Conservation (phyloP, 2,113 vertebrate species). For the Elaphurus davidianus region DNA sequence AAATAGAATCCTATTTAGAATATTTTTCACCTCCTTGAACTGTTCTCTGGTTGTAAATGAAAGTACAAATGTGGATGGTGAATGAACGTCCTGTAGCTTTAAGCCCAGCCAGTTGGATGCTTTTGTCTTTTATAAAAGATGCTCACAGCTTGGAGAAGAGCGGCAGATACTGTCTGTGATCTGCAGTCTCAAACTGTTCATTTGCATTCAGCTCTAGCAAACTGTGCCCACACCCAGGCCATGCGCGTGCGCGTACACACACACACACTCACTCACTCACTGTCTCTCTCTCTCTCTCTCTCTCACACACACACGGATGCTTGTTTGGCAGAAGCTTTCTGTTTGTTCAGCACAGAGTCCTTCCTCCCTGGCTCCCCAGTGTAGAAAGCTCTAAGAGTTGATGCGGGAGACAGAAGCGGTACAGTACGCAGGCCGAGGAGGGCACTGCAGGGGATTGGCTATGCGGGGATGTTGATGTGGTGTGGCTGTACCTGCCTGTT, state of each 20-base stretch:
- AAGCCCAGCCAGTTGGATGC: constrained; percentile 44
- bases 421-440: not conserved
- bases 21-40: not conserved
- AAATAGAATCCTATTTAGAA: not conserved
- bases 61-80: not conserved
- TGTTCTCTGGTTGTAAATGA: not conserved
- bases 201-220: constrained; percentile 66
- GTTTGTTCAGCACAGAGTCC: constrained; percentile 49
- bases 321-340: constrained; percentile 56
- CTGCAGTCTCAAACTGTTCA: constrained; percentile 44
- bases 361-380: constrained; percentile 43
- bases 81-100: constrained; percentile 70
- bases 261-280: not conserved
- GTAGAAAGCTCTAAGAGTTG: constrained; percentile 36
- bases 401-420: constrained; percentile 5
- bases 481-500: constrained; percentile 80
- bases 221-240: not conserved
- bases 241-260: not conserved
- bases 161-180: constrained; percentile 49
- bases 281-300: not conserved
- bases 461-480: constrained; percentile 76
- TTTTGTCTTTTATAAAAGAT: constrained; percentile 42
- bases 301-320: not conserved
- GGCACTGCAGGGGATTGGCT: constrained; percentile 40
- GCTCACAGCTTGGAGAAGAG: constrained; percentile 41